Evolutionary conservation across 2,888 invertebrate genomes (phyloP).

Genomic region (Drosophila phalerata): DNA sequence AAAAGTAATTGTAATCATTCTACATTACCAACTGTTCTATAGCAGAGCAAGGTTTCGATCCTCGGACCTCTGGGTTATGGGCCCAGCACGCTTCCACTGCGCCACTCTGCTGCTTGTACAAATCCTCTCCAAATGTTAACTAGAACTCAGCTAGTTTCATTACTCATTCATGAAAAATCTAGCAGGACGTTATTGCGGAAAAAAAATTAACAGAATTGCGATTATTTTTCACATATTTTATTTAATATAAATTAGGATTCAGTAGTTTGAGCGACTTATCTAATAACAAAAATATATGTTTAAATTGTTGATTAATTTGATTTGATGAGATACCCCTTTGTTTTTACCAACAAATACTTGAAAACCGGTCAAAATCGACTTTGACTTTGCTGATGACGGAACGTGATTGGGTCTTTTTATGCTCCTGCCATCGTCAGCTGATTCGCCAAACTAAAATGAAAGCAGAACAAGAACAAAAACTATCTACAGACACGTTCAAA

Average conservation of each 20-base stretch:
- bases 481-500: slow-evolving; percentile 8
- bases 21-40: slow-evolving; percentile 18
- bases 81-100: slow-evolving; percentile 68
- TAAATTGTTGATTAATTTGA: slow-evolving; percentile 9
- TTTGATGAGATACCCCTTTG: background rate
- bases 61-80: slow-evolving; percentile 68
- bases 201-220: background rate
- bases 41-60: slow-evolving; percentile 70
- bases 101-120: slow-evolving; percentile 56
- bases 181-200: background rate
- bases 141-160: background rate
- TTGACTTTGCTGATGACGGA: slow-evolving; percentile 12
- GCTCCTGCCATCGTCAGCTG: slow-evolving; percentile 3
- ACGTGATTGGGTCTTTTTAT: slow-evolving; percentile 21
- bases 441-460: slow-evolving; percentile 3
- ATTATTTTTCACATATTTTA: background rate
- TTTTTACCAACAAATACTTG: background rate
- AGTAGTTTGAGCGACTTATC: background rate
- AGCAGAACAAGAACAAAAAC: slow-evolving; percentile 9
- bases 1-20: slow-evolving; percentile 4
- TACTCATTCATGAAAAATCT: background rate
- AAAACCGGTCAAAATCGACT: background rate
- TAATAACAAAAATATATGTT: background rate
- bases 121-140: background rate
- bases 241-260: background rate